phyloP scores from a whole-genome alignment of 1,140 invertebrate species.

The Metopolophium dirhodum region DNA sequence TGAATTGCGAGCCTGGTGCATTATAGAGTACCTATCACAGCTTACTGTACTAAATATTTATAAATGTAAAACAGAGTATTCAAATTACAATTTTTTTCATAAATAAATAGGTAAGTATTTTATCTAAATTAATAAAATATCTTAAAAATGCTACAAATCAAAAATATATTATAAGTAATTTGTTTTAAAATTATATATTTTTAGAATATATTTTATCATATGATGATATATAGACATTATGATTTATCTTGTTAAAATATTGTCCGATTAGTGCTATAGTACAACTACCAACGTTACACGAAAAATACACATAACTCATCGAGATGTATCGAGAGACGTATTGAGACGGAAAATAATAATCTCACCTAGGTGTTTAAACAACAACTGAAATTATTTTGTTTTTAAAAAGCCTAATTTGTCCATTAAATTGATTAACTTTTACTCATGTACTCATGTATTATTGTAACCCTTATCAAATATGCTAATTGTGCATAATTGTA shows the following conservation, averaged over 20 bases:
- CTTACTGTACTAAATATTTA: background rate
- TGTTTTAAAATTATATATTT: background rate
- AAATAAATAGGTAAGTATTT: background rate
- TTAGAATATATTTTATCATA: background rate
- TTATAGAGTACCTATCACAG: background rate
- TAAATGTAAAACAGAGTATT: background rate
- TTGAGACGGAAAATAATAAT: background rate
- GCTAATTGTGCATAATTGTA: no score
- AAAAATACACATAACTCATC: background rate
- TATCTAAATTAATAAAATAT: no score
- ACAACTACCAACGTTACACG: background rate
- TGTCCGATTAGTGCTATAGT: background rate
- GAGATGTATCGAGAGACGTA: no score
- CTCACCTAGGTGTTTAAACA: background rate
- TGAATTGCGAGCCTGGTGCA: background rate
- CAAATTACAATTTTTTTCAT: background rate
- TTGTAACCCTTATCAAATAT: no score
- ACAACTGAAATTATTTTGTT: background rate
- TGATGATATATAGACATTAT: background rate
- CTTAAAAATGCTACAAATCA: background rate
- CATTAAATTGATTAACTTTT: background rate
- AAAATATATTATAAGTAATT: background rate
- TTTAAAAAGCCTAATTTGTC: background rate
- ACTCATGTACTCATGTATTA: no score
- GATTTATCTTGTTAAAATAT: background rate